Percentiles rank a stretch among this genome's conserved stretches.
Evolutionary conservation across 2,888 invertebrate species (phyloP).

Genomic region (Leptopilina syphax): DNA sequence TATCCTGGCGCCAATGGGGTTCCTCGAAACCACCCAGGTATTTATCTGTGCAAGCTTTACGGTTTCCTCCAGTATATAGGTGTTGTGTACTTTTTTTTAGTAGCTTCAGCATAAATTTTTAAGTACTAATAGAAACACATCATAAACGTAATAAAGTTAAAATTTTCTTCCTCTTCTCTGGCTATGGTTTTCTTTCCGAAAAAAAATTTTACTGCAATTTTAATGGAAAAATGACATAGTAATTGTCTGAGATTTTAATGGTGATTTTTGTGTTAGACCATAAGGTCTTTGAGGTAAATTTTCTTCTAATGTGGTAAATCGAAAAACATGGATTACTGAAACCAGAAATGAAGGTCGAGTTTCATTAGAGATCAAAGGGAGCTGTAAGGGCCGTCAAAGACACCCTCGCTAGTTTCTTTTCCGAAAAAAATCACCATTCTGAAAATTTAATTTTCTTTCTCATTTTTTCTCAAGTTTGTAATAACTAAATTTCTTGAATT

Average conservation of each 20-base stretch:
- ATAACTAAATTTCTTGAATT: no score
- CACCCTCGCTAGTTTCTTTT: neutral
- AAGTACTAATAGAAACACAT: slow-evolving; percentile 32
- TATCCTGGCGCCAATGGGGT: slow-evolving; percentile 41
- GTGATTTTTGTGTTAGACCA: neutral
- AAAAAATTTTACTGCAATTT: neutral
- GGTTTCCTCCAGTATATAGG: neutral
- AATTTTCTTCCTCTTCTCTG: neutral
- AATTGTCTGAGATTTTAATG: neutral
- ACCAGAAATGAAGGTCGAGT: slow-evolving; percentile 2
- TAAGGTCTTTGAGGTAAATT: neutral
- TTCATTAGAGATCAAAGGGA: slow-evolving; percentile 32
- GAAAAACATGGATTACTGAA: slow-evolving; percentile 14
- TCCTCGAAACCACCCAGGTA: slow-evolving; percentile 29
- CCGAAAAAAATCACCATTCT: neutral
- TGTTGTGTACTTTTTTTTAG: neutral
- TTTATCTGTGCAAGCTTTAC: slow-evolving; percentile 27
- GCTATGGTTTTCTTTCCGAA: neutral
- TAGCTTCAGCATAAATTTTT: slow-evolving; percentile 19
- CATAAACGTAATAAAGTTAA: neutral
- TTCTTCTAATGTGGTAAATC: slow-evolving; percentile 12
- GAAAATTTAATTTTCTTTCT: neutral
- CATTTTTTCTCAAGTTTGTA: no score
- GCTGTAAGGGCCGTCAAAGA: slow-evolving; percentile 11
- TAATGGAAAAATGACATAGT: neutral